These are phyloP conservation scores for Holcopasites calliopsidis DNA, from an alignment of 1,140 invertebrate species.

Conservation along the genomic window DNA sequence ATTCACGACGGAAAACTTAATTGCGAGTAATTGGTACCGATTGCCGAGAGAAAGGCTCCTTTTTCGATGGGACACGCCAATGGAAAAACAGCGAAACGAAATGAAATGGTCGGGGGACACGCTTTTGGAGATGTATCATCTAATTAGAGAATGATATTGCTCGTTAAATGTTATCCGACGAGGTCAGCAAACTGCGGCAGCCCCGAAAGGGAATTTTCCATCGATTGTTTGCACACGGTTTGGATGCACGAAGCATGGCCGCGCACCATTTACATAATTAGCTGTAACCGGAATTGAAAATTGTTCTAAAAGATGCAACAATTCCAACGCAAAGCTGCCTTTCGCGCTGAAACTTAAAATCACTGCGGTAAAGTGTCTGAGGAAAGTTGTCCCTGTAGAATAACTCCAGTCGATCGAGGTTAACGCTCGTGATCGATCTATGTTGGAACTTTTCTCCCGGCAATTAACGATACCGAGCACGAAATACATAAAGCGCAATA, in stretches of 20 bases:
- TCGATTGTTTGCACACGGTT: not conserved
- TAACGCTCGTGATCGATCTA: constrained; percentile 3
- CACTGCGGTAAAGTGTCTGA: too few relatives aligned
- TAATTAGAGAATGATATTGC: constrained; percentile 12
- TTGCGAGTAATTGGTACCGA: constrained; percentile 13
- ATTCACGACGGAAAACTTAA: not conserved
- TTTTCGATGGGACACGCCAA: too few relatives aligned
- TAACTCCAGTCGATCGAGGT: too few relatives aligned
- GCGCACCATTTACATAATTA: not conserved
- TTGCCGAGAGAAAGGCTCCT: not conserved
- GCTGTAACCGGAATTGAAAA: not conserved
- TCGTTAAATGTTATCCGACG: not conserved
- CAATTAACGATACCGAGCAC: not conserved
- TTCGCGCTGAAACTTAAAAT: too few relatives aligned
- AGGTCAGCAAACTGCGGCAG: not conserved
- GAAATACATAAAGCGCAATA: not conserved
- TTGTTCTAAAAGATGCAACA: too few relatives aligned
- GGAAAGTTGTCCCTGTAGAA: too few relatives aligned
- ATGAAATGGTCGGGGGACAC: not conserved
- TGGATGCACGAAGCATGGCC: too few relatives aligned
- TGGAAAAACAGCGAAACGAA: not conserved
- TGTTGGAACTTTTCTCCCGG: constrained; percentile 5
- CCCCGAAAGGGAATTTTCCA: constrained; percentile 4
- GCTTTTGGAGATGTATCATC: not conserved
- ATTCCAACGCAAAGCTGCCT: too few relatives aligned